Evolutionary conservation across 2,113 vertebrate species (phyloP).

Genomic region (Syngnathus scovelli): DNA sequence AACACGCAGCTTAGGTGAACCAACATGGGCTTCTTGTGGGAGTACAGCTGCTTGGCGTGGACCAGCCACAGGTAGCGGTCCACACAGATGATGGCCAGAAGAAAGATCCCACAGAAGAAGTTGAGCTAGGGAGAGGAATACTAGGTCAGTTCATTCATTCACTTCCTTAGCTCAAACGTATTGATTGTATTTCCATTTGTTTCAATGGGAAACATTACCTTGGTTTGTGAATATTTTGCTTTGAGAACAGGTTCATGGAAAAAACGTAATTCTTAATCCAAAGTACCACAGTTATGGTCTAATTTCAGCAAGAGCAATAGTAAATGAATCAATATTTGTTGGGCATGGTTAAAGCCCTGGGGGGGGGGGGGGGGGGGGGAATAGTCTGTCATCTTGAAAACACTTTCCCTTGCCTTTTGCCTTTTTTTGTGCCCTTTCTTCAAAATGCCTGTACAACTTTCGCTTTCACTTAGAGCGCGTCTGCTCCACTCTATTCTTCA

Average conservation of each 20-base stretch:
- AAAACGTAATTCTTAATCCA: too few relatives aligned
- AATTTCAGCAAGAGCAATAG: too few relatives aligned
- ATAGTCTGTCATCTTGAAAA: not conserved
- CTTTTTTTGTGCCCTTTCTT: not conserved
- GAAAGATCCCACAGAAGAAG: conserved; percentile 74
- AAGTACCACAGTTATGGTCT: too few relatives aligned
- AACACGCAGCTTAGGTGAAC: conserved; percentile 52
- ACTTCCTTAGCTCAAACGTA: too few relatives aligned
- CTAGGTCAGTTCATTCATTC: not conserved
- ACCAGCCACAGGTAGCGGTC: conserved; percentile 68
- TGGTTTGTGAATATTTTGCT: too few relatives aligned
- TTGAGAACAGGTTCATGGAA: too few relatives aligned
- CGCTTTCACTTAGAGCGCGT: not conserved
- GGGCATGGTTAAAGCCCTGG: too few relatives aligned
- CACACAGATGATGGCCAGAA: conserved; percentile 72
- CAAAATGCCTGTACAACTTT: not conserved
- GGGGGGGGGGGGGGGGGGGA: not conserved
- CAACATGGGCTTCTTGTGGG: conserved; percentile 18
- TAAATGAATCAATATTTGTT: too few relatives aligned
- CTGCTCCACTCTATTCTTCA: not conserved
- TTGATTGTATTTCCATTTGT: too few relatives aligned
- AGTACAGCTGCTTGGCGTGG: conserved; percentile 58
- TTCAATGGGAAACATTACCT: too few relatives aligned
- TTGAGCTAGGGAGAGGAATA: conserved; percentile 60
- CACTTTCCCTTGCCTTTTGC: not conserved